Conservation (phyloP, 2,888 invertebrate genomes). For the Argyresthia albistria region DNA sequence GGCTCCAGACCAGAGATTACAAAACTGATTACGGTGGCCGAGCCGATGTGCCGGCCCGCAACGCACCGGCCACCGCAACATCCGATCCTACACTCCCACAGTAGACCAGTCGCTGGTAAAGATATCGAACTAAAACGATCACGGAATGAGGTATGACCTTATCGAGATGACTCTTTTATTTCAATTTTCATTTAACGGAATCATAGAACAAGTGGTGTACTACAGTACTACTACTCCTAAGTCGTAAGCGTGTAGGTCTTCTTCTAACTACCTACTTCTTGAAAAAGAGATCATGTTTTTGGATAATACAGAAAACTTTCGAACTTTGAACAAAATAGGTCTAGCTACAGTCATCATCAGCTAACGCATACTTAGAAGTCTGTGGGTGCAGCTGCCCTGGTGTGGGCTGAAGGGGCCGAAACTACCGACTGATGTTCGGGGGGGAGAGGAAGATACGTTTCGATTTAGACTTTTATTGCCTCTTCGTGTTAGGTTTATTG, state of each 20-base stretch:
- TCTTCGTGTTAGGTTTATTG: conserved; percentile 70
- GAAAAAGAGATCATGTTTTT: too few species aligned
- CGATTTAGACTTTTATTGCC: conserved; percentile 66
- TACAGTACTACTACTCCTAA: too few species aligned
- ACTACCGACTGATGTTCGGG: neutral
- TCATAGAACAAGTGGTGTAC: too few species aligned
- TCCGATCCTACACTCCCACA: neutral
- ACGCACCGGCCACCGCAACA: conserved; percentile 1
- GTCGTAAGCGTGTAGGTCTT: too few species aligned
- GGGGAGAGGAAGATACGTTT: conserved; percentile 25
- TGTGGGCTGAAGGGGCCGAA: conserved; percentile 5
- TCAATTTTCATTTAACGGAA: too few species aligned
- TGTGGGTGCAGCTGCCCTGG: neutral
- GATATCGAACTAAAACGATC: neutral
- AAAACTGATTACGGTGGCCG: conserved; percentile 54
- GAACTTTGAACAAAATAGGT: too few species aligned
- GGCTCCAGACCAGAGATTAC: conserved; percentile 41
- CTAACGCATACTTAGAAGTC: neutral
- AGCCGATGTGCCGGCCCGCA: conserved; percentile 23
- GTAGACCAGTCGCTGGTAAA: neutral
- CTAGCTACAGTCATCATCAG: too few species aligned
- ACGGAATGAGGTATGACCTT: too few species aligned
- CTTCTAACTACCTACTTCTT: too few species aligned
- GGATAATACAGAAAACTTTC: too few species aligned
- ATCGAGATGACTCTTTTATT: too few species aligned